Evolutionary conservation across 1,140 invertebrate genomes (phyloP).

Genomic region (Coboldia fuscipes): DNA sequence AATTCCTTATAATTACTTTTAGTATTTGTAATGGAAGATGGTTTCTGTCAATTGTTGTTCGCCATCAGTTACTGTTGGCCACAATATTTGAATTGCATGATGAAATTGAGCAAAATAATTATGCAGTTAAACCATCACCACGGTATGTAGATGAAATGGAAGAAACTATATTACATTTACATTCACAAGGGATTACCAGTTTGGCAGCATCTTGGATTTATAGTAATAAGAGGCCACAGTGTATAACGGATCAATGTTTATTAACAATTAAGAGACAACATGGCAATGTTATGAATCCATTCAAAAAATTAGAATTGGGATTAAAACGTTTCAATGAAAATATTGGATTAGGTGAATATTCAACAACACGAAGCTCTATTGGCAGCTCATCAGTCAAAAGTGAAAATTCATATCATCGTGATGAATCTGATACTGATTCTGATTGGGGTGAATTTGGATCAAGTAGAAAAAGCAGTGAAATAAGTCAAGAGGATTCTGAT

Average conservation of each 20-base stretch:
- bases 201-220: slow-evolving; percentile 35
- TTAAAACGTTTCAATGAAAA: slow-evolving; percentile 34
- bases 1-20: slow-evolving; percentile 7
- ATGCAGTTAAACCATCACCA: slow-evolving; percentile 21
- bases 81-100: slow-evolving; percentile 50
- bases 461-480: no score
- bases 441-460: slow-evolving; percentile 33
- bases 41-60: slow-evolving; percentile 52
- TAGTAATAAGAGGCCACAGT: slow-evolving; percentile 28
- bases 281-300: not conserved
- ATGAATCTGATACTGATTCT: slow-evolving; percentile 23
- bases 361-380: slow-evolving; percentile 8
- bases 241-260: no score
- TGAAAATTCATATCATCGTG: slow-evolving; percentile 10
- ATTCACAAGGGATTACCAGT: slow-evolving; percentile 35
- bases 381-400: slow-evolving; percentile 17
- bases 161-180: slow-evolving; percentile 40
- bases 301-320: slow-evolving; percentile 9
- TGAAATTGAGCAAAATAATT: slow-evolving; percentile 3
- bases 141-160: slow-evolving; percentile 39
- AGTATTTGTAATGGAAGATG: slow-evolving; percentile 32
- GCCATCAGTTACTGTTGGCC: slow-evolving; percentile 43
- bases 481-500: no score
- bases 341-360: slow-evolving; percentile 5
- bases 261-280: not conserved